Percentiles rank a stretch among this genome's conserved stretches.
Evolutionary conservation across 2,113 vertebrate species (phyloP).

Genomic region (Apodemus sylvaticus): DNA sequence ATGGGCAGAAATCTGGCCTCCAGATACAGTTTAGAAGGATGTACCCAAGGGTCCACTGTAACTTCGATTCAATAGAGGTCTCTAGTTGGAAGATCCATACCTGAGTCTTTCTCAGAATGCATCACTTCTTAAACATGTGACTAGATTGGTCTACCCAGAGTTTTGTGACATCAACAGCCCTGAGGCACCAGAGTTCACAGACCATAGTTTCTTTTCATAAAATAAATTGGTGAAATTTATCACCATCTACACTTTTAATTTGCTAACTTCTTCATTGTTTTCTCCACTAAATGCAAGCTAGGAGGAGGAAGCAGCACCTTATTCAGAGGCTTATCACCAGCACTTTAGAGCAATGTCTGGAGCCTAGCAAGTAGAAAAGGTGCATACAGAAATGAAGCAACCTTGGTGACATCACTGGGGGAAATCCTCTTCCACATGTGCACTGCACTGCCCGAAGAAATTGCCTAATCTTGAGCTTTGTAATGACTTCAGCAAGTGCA

Average conservation of each 20-base stretch:
- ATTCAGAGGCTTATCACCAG: neutral
- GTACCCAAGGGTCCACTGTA: neutral
- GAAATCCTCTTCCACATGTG: conserved; percentile 53
- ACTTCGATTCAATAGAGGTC: neutral
- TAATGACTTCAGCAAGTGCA: conserved; percentile 74
- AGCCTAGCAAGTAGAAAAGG: conserved; percentile 32
- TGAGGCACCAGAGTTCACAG: neutral
- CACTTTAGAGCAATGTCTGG: neutral
- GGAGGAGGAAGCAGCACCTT: neutral
- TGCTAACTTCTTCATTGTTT: neutral
- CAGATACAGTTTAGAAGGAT: neutral
- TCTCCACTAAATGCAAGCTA: neutral
- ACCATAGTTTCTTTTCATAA: conserved; percentile 20
- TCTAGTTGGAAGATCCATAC: conserved; percentile 15
- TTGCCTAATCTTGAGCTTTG: conserved; percentile 63
- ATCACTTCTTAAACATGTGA: neutral
- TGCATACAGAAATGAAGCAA: conserved; percentile 37
- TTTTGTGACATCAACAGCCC: neutral
- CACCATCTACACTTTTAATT: neutral
- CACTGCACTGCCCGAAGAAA: conserved; percentile 41
- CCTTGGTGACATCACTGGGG: conserved; percentile 54
- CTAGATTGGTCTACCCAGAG: neutral
- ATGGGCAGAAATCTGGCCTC: conserved; percentile 17
- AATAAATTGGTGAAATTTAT: neutral
- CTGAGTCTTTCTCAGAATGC: neutral